Conservation (phyloP, 1,140 invertebrate genomes). For the Protaetia brevitarsis region DNA sequence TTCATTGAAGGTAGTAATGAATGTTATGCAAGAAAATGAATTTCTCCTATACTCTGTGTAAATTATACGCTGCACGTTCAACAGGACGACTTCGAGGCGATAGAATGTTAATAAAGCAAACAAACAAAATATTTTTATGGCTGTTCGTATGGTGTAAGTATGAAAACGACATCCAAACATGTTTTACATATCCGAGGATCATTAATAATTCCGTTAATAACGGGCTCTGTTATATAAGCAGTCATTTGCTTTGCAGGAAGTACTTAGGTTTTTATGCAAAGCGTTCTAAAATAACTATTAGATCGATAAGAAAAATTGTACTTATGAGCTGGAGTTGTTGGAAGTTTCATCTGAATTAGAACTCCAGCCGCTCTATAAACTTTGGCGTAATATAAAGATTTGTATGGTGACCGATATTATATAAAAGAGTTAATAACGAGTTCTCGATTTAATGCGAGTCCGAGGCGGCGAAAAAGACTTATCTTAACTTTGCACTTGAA, state of each 20-base stretch:
- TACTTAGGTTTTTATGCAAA: not conserved
- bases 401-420: too few relatives aligned
- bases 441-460: too few relatives aligned
- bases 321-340: too few relatives aligned
- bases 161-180: conserved; percentile 5
- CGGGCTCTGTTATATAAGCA: not conserved
- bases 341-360: too few relatives aligned
- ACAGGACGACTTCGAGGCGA: conserved; percentile 2
- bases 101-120: conserved; percentile 16
- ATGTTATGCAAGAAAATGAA: conserved; percentile 8
- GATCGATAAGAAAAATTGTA: not conserved
- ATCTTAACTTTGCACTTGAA: too few relatives aligned
- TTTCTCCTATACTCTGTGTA: not conserved
- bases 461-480: too few relatives aligned
- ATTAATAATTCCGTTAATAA: conserved; percentile 16
- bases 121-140: conserved; percentile 14
- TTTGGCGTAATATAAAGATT: too few relatives aligned
- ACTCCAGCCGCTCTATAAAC: too few relatives aligned
- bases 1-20: not conserved
- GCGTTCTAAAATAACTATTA: not conserved
- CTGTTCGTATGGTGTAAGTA: not conserved
- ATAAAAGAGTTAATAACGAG: too few relatives aligned
- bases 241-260: not conserved
- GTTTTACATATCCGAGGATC: conserved; percentile 3
- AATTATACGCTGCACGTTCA: conserved; percentile 1